Percentiles rank a stretch among this genome's conserved stretches.
These are phyloP conservation scores for Phataginus tetradactyla DNA, from an alignment of 2,797 vertebrate species.

Conservation along the genomic window DNA sequence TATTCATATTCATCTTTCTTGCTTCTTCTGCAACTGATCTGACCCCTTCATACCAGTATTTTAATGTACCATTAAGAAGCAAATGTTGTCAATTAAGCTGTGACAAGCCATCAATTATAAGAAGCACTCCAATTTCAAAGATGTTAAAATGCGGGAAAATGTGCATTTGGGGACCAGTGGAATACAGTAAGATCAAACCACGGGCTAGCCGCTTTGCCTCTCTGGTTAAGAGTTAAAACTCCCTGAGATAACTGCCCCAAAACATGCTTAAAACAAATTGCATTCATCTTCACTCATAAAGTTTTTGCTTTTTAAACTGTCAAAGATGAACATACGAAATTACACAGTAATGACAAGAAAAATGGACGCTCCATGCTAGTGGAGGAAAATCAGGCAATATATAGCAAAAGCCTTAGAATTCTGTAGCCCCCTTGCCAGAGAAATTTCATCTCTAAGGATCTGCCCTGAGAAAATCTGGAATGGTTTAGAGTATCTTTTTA, in stretches of 20 bases:
- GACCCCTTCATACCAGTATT: neutral
- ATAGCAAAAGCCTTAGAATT: neutral
- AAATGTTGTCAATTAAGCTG: neutral
- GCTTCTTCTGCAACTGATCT: slow-evolving; percentile 1
- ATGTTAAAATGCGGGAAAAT: slow-evolving; percentile 8
- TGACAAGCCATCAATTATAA: neutral
- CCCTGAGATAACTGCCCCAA: neutral
- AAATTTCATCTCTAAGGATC: slow-evolving; percentile 8
- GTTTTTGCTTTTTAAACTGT: neutral
- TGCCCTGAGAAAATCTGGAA: neutral
- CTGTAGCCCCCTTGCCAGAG: neutral
- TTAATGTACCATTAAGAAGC: neutral
- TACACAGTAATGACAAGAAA: neutral
- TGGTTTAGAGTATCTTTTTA: neutral
- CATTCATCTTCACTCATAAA: neutral
- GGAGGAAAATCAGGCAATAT: neutral
- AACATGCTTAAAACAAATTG: neutral
- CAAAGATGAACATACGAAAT: slow-evolving; percentile 19
- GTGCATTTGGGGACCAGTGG: neutral
- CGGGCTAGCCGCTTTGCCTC: neutral
- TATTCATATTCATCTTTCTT: neutral
- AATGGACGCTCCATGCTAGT: neutral
- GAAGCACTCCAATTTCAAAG: slow-evolving; percentile 7
- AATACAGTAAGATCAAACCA: slow-evolving; percentile 19
- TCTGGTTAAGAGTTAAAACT: slow-evolving; percentile 15